phyloP scores from a whole-genome alignment of 2,888 invertebrate genomes.

The Podotricha telesiphe region DNA sequence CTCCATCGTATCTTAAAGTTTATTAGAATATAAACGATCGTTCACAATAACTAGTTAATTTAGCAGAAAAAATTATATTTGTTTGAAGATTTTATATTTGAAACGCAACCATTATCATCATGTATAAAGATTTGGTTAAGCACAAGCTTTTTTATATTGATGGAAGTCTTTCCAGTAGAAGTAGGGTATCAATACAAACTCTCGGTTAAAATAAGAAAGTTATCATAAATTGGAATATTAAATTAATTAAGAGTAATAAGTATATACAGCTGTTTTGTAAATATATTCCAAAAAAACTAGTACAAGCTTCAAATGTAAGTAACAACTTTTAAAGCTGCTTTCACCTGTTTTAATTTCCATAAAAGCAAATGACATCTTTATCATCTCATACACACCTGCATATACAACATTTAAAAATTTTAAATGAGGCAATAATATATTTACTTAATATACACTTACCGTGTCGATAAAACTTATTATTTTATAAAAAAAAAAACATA shows the following conservation, averaged over 20 bases:
- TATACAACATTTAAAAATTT: conserved; percentile 1
- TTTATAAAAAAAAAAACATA: too few relatives aligned
- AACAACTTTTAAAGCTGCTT: not conserved
- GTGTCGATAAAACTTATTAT: not conserved
- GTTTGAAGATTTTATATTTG: too few relatives aligned
- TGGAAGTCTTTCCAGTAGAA: too few relatives aligned
- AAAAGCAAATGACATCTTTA: conserved; percentile 6
- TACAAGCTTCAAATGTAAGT: conserved; percentile 2
- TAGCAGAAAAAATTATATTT: too few relatives aligned
- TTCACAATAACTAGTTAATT: too few relatives aligned
- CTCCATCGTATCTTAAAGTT: too few relatives aligned
- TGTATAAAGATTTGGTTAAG: too few relatives aligned
- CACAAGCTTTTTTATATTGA: too few relatives aligned
- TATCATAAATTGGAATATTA: not conserved
- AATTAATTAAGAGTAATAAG: not conserved
- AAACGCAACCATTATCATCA: too few relatives aligned
- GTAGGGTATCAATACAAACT: too few relatives aligned
- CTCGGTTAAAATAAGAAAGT: not conserved
- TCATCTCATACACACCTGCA: conserved; percentile 6
- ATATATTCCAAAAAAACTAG: conserved; percentile 9
- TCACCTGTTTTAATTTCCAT: conserved; percentile 21
- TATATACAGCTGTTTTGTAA: not conserved
- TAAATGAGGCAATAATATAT: not conserved
- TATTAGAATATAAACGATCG: too few relatives aligned
- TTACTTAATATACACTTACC: not conserved